A percentile compares a stretch with the other conserved stretches of the same genome.
phyloP scores from a whole-genome alignment of 2,113 vertebrate genomes.

The Archilochus colubris region DNA sequence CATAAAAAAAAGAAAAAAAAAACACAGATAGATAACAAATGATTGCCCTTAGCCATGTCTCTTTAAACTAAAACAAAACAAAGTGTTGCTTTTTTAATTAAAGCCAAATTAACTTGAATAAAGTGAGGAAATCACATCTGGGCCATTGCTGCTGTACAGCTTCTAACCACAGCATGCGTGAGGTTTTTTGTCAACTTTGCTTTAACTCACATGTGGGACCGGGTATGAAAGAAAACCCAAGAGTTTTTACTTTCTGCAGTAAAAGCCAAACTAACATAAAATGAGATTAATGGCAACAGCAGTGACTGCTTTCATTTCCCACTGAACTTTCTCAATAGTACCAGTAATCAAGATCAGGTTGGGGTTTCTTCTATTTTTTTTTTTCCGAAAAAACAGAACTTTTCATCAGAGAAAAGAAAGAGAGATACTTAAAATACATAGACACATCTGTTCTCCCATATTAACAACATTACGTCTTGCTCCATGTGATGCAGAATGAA shows the following conservation, averaged over 20 bases:
- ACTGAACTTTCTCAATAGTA: constrained; percentile 49
- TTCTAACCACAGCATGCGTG: constrained; percentile 6
- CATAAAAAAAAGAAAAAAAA: background rate
- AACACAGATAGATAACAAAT: background rate
- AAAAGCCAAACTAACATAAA: constrained; percentile 65
- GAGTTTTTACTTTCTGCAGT: constrained; percentile 52
- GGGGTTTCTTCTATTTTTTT: background rate
- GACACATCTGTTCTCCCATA: constrained; percentile 59
- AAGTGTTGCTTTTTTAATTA: constrained; percentile 36
- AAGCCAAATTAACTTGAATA: constrained; percentile 36
- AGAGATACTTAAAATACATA: constrained; percentile 39
- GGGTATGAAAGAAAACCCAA: constrained; percentile 28
- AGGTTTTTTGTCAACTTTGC: constrained; percentile 57
- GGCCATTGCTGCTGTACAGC: background rate
- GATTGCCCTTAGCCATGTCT: background rate
- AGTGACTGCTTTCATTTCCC: constrained; percentile 57
- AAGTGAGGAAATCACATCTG: constrained; percentile 59
- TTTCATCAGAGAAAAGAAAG: constrained; percentile 42
- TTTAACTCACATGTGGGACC: constrained; percentile 31
- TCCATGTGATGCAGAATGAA: constrained; percentile 62
- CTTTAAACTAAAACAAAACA: constrained; percentile 29
- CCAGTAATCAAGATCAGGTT: constrained; percentile 60
- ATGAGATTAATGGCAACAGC: constrained; percentile 47
- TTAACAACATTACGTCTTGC: constrained; percentile 64
- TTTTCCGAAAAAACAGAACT: background rate